Evolutionary conservation across 92 coral and sea anemone genomes (phyloP).

Genomic region (Phenganax marumi): DNA sequence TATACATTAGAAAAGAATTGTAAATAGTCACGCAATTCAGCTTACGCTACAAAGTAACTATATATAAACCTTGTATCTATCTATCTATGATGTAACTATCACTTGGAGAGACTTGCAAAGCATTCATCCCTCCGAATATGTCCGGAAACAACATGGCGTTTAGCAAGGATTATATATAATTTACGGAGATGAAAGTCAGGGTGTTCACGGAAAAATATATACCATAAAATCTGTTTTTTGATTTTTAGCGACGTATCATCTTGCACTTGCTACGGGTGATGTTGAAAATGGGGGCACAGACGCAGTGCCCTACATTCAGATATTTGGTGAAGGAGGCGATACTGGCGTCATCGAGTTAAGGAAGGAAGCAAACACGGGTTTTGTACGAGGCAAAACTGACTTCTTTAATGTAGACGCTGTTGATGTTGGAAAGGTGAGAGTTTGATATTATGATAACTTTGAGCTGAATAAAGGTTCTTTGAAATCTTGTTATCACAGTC

Average conservation of each 20-base stretch:
- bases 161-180: background rate
- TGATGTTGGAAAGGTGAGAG: constrained; percentile 86
- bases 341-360: constrained; percentile 83
- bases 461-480: background rate
- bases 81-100: too few species aligned
- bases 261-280: constrained; percentile 86
- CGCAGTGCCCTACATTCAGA: constrained; percentile 84
- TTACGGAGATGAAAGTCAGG: background rate
- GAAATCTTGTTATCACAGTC: too few species aligned
- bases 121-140: too few species aligned
- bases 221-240: background rate
- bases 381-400: constrained; percentile 94
- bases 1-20: too few species aligned
- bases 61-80: too few species aligned
- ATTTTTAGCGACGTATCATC: constrained; percentile 74
- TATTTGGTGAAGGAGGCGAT: constrained; percentile 88
- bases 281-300: constrained; percentile 83
- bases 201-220: background rate
- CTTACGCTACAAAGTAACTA: too few species aligned
- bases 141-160: too few species aligned
- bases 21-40: too few species aligned
- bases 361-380: constrained; percentile 80
- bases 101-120: too few species aligned
- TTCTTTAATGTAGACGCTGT: constrained; percentile 90
- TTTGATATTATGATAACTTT: background rate